Percentiles rank a stretch among this genome's conserved stretches.
Evolutionary conservation across 2,797 vertebrate genomes (phyloP).

Genomic region (Tokudaia muenninki): DNA sequence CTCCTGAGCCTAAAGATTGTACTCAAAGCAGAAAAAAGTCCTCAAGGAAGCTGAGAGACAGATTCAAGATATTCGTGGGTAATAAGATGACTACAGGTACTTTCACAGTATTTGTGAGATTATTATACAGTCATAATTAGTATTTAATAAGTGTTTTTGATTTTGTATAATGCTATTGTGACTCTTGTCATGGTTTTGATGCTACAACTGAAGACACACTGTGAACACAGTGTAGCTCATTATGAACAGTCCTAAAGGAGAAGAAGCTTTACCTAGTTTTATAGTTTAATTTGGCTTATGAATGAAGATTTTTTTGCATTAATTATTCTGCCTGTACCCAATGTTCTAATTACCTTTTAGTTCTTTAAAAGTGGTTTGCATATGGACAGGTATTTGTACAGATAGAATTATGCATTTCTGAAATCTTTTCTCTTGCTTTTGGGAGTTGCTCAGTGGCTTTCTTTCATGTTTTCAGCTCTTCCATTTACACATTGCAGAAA

Average conservation of each 20-base stretch:
- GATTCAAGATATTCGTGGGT: not conserved
- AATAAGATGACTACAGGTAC: not conserved
- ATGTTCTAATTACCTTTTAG: not conserved
- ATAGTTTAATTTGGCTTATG: not conserved
- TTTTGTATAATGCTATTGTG: not conserved
- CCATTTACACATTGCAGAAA: not conserved
- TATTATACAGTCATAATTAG: not conserved
- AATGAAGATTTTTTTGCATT: not conserved
- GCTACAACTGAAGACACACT: not conserved
- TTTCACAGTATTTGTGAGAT: not conserved
- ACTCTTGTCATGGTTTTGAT: not conserved
- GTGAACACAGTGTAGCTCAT: not conserved
- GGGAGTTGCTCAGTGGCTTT: not conserved
- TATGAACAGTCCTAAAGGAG: not conserved
- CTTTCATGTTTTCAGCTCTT: not conserved
- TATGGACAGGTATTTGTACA: not conserved
- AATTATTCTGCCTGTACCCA: not conserved
- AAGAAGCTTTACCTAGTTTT: not conserved
- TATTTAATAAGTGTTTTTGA: constrained; percentile 10
- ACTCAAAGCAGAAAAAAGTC: constrained; percentile 40
- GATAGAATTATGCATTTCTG: not conserved
- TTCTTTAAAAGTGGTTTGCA: constrained; percentile 29
- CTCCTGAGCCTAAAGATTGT: constrained; percentile 16
- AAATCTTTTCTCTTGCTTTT: not conserved
- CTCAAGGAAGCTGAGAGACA: not conserved